A percentile compares a stretch with the other conserved stretches of the same genome.
These are phyloP conservation scores for Burhinus bistriatus DNA, from an alignment of 2,113 vertebrate genomes.

Conservation along the genomic window DNA sequence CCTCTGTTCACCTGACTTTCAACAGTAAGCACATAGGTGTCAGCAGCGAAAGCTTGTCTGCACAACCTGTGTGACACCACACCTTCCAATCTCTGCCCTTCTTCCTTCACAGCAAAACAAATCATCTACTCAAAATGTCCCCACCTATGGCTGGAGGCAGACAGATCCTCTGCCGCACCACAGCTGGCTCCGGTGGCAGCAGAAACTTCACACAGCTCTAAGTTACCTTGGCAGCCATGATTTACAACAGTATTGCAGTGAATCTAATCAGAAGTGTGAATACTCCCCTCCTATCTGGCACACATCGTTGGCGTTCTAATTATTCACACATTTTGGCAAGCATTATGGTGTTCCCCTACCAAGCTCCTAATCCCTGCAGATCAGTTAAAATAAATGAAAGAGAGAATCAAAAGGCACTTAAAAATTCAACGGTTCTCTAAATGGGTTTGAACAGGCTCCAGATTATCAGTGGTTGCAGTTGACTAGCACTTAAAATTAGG, in stretches of 20 bases:
- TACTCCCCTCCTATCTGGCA: constrained; percentile 90
- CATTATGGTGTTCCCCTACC: constrained; percentile 83
- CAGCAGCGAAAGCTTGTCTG: neutral
- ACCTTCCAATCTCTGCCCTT: neutral
- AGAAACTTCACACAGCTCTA: neutral
- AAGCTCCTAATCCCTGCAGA: constrained; percentile 95
- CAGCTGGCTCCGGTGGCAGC: neutral
- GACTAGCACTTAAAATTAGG: constrained; percentile 75
- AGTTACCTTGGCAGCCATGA: constrained; percentile 78
- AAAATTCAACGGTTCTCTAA: constrained; percentile 86
- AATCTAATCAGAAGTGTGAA: constrained; percentile 93
- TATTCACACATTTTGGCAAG: constrained; percentile 98
- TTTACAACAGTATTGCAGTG: constrained; percentile 91
- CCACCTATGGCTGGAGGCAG: neutral
- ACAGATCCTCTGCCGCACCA: neutral
- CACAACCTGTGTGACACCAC: neutral
- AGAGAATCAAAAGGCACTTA: constrained; percentile 94
- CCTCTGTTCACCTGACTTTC: neutral
- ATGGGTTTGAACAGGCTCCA: constrained; percentile 90
- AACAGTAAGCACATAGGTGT: neutral
- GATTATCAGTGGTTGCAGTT: constrained; percentile 80
- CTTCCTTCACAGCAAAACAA: neutral
- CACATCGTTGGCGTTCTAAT: constrained; percentile 86
- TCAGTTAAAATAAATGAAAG: constrained; percentile 98
- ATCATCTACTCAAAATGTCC: neutral